phyloP scores from a whole-genome alignment of 2,797 vertebrate species.

The Scleropages formosus region DNA sequence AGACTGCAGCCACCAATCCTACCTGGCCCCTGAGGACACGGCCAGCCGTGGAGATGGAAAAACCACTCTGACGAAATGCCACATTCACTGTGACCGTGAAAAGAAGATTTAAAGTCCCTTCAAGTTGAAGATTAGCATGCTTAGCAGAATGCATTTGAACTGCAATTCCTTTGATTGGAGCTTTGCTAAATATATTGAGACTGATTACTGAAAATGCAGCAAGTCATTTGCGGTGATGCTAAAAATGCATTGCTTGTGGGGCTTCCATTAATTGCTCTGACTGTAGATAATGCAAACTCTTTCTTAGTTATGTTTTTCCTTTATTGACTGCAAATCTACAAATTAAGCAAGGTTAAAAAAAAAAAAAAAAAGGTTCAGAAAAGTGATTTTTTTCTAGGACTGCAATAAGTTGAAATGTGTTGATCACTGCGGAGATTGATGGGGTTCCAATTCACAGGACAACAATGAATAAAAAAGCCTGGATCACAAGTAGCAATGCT shows the following conservation, averaged over 20 bases:
- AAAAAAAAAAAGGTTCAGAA: too few relatives aligned
- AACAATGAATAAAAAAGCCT: too few relatives aligned
- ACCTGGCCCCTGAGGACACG: constrained; percentile 37
- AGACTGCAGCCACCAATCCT: constrained; percentile 25
- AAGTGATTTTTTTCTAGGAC: too few relatives aligned
- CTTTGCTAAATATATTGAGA: constrained; percentile 46
- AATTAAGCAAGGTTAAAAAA: too few relatives aligned
- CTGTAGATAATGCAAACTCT: not conserved
- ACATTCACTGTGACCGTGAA: constrained; percentile 44
- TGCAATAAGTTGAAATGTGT: too few relatives aligned
- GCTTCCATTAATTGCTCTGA: constrained; percentile 21
- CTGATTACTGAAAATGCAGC: constrained; percentile 53
- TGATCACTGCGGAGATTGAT: too few relatives aligned
- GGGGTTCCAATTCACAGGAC: too few relatives aligned
- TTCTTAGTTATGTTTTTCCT: not conserved
- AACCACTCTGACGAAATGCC: constrained; percentile 53
- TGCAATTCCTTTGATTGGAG: constrained; percentile 53
- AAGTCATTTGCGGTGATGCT: not conserved
- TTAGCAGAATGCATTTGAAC: constrained; percentile 51
- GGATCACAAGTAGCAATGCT: too few relatives aligned
- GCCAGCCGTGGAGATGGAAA: constrained; percentile 15
- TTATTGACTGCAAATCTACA: not conserved
- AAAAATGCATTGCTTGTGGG: not conserved
- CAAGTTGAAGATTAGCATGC: constrained; percentile 56
- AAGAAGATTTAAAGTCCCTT: constrained; percentile 52